These are phyloP conservation scores for Meloidogyne exigua DNA, from an alignment of 1,140 invertebrate genomes.

Conservation along the genomic window DNA sequence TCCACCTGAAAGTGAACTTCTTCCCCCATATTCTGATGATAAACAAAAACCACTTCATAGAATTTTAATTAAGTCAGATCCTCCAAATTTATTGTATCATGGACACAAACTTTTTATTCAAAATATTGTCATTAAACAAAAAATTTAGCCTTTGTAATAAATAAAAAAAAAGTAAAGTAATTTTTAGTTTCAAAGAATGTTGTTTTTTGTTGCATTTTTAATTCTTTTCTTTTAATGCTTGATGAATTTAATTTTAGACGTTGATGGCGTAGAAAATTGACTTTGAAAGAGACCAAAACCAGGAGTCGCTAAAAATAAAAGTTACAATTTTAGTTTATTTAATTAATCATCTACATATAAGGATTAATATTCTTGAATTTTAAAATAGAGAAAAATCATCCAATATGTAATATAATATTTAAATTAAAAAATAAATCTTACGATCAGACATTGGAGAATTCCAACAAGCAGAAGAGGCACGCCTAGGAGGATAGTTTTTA, in stretches of 20 bases:
- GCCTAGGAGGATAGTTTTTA: conserved; percentile 32
- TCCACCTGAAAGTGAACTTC: not conserved
- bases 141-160: too few species aligned
- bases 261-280: not conserved
- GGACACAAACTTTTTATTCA: conserved; percentile 14
- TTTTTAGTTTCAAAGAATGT: too few species aligned
- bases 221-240: too few species aligned
- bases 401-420: too few species aligned
- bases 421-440: not conserved
- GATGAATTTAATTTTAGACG: not conserved
- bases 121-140: not conserved
- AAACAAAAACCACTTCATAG: conserved; percentile 28
- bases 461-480: conserved; percentile 27
- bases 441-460: conserved; percentile 33
- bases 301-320: conserved; percentile 16
- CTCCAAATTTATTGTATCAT: not conserved
- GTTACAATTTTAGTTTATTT: too few species aligned
- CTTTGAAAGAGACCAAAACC: conserved; percentile 27
- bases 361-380: not conserved
- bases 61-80: conserved; percentile 26
- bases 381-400: too few species aligned
- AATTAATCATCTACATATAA: too few species aligned
- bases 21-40: conserved; percentile 10
- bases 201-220: too few species aligned
- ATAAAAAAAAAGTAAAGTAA: too few species aligned